phyloP scores from a whole-genome alignment of 1,140 invertebrate species.

The Ditylenchus dipsaci region DNA sequence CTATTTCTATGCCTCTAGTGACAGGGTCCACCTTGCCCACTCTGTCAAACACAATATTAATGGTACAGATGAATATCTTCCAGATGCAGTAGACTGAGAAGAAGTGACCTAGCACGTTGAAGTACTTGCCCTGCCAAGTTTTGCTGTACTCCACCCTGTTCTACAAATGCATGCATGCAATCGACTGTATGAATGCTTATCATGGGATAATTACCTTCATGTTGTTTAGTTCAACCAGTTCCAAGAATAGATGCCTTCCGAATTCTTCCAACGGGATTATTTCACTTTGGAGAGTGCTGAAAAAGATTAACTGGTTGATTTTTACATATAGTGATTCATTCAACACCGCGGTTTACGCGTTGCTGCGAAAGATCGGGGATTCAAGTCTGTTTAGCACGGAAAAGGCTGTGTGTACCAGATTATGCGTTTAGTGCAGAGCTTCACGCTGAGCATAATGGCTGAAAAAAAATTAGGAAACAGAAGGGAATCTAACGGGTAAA shows the following conservation, averaged over 20 bases:
- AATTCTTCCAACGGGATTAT: constrained; percentile 82
- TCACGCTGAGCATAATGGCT: too few species aligned
- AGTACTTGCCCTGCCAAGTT: constrained; percentile 96
- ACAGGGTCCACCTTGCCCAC: constrained; percentile 98
- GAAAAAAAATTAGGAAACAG: too few species aligned
- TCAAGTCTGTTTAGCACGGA: too few species aligned
- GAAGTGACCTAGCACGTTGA: constrained; percentile 96
- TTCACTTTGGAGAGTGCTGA: constrained; percentile 78
- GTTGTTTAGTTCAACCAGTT: constrained; percentile 85
- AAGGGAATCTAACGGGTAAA: too few species aligned
- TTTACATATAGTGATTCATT: too few species aligned
- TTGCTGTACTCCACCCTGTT: constrained; percentile 83
- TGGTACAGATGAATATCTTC: constrained; percentile 93
- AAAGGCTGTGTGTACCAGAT: too few species aligned
- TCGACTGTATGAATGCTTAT: background rate
- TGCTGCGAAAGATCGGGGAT: too few species aligned
- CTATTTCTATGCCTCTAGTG: constrained; percentile 90
- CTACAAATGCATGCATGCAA: constrained; percentile 50
- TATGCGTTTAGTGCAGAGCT: too few species aligned
- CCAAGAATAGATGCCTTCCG: constrained; percentile 86
- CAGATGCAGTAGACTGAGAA: constrained; percentile 97
- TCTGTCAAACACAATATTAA: constrained; percentile 94
- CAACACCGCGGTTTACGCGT: background rate
- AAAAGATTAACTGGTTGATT: constrained; percentile 5
- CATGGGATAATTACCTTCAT: constrained; percentile 66